phyloP scores from a whole-genome alignment of 2,797 vertebrate genomes.

The Aplochiton taeniatus region DNA sequence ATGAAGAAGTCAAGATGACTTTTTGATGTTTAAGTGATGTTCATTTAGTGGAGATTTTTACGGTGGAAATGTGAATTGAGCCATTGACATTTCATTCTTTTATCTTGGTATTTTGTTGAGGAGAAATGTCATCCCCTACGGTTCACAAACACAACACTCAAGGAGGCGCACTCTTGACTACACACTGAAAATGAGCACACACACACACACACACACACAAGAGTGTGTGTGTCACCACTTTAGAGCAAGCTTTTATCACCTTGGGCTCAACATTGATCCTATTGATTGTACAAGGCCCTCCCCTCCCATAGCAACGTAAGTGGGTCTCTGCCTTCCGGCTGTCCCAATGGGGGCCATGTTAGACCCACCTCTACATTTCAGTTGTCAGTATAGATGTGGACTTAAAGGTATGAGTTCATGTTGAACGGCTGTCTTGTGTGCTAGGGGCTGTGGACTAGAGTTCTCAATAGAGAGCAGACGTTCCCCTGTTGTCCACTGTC shows the following conservation, averaged over 20 bases:
- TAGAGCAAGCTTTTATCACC: conserved; percentile 64
- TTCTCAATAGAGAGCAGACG: conserved; percentile 36
- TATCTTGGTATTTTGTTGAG: conserved; percentile 55
- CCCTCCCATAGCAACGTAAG: conserved; percentile 34
- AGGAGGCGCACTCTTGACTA: not conserved
- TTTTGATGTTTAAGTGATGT: not conserved
- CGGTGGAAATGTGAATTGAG: conserved; percentile 27
- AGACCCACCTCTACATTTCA: conserved; percentile 26
- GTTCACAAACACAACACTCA: conserved; percentile 22
- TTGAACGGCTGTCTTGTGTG: not conserved
- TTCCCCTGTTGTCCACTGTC: conserved; percentile 11
- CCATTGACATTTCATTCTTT: conserved; percentile 36
- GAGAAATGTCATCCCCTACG: conserved; percentile 60
- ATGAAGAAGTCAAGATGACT: conserved; percentile 3
- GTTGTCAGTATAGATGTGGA: conserved; percentile 16
- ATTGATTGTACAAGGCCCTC: conserved; percentile 54
- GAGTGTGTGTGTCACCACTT: conserved; percentile 48
- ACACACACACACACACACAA: conserved; percentile 22
- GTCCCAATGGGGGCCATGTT: conserved; percentile 40
- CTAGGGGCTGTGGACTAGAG: too few species aligned
- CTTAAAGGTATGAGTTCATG: not conserved
- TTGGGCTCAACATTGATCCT: conserved; percentile 61
- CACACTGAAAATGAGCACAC: not conserved
- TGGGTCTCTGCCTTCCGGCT: conserved; percentile 26
- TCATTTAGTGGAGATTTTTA: conserved; percentile 5